Base-by-base conservation (phyloP, 2,113 vertebrate species). In the Pardalotus punctatus region DNA sequence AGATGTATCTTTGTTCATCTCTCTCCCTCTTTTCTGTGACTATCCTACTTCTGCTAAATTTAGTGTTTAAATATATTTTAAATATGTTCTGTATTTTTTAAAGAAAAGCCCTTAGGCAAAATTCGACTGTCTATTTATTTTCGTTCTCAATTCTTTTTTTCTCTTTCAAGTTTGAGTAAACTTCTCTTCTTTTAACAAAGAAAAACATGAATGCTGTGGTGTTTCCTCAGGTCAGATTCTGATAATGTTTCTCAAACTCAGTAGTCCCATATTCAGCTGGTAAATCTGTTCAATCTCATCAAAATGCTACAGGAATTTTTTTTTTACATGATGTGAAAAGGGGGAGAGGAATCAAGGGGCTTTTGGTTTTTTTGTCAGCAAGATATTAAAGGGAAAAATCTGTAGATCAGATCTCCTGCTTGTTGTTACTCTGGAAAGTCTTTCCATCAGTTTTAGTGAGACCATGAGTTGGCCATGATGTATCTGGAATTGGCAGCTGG, bases 1-100 rank as follows among this genome's bases (percentile, higher is more conserved):
- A 74, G 61, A 95, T 94, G 70, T 58, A 61, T 78, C 72, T 91
- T 74, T 94, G 69, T 77, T 82, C 58, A 87, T 61, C 50, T 82
- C 60, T 90, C 94, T 96, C 80, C 77, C 81, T 82, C 90, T 82
- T 81, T 91, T 83, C 76, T 91, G 27, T 65, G 36, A 47, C 81
- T 96, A 6, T 81, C 40, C 29, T 64, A 56, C 36, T 94, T 61
- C 70, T 91, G 67, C 81, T 85, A 86, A 86, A 93, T 80, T 85
- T 18, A 70, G 21, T 23, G 29, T 65, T 81, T 42, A 81, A 86
- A 50, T 31, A 40, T 22, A 22, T 77, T 60, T 67, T 51, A 43
- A 10, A 86, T 66, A 28, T 6, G 17, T 23, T 80, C 71, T 48
- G 14, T 22, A 5, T 16, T 47, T n/a, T 91, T 81, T 45, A 70